Conservation (phyloP, 1,140 invertebrate species). For the Plectus sambesii region DNA sequence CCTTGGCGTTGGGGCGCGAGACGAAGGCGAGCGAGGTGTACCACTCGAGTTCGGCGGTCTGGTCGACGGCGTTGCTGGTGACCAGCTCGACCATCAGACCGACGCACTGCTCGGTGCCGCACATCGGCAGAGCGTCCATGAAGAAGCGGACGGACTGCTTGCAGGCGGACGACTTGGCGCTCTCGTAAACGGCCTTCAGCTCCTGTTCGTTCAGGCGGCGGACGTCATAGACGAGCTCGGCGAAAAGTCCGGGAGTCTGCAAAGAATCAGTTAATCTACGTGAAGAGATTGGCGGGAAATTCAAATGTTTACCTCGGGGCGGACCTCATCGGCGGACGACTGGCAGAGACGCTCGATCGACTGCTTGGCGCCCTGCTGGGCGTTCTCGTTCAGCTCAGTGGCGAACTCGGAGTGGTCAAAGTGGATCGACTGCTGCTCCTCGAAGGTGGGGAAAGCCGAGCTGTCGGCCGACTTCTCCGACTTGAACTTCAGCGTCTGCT, state of each 20-base stretch:
- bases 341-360: slow-evolving; percentile 35
- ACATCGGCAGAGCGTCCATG: slow-evolving; percentile 11
- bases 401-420: slow-evolving; percentile 19
- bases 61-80: slow-evolving; percentile 53
- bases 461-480: slow-evolving; percentile 20
- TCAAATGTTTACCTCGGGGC: slow-evolving; percentile 18
- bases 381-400: slow-evolving; percentile 2
- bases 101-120: slow-evolving; percentile 45
- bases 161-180: no score
- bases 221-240: slow-evolving; percentile 41
- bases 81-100: slow-evolving; percentile 67
- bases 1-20: slow-evolving; percentile 48
- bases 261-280: not conserved
- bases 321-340: slow-evolving; percentile 29
- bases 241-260: slow-evolving; percentile 47
- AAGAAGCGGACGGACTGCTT: slow-evolving; percentile 17
- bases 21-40: slow-evolving; percentile 64
- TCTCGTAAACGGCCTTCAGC: slow-evolving; percentile 18
- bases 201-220: slow-evolving; percentile 29
- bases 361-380: slow-evolving; percentile 18
- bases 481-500: slow-evolving; percentile 52
- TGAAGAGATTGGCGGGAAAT: slow-evolving; percentile 4
- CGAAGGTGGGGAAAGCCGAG: slow-evolving; percentile 2
- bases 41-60: slow-evolving; percentile 55
- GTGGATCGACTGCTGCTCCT: slow-evolving; percentile 16